Base-by-base conservation (phyloP, 1,140 invertebrate genomes). In the Meteorus sp. region DNA sequence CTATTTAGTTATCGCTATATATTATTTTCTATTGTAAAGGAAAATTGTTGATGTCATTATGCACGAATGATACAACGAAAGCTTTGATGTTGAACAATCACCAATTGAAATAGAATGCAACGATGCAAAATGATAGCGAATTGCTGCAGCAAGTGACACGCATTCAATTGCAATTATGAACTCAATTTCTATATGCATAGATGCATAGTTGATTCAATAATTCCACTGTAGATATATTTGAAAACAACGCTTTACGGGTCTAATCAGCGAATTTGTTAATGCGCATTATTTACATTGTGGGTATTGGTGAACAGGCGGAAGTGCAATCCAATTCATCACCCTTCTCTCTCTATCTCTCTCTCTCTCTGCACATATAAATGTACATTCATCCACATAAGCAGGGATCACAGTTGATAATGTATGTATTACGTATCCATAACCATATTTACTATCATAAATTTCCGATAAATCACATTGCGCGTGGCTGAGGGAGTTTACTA, bases 231-330 rank as follows among this genome's bases (percentile, higher is more conserved):
- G n/a, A n/a, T n/a, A n/a, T n/a, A n/a, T n/a, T 44, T 20, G 56
- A 43, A 52, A 59, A 59, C 52, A 25, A 37, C n/a, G 52, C 47
- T 41, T 59, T 59, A 25, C 39, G 23, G 50, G 48, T 59, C 52
- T 52, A 52, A 59, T 59, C 56, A 59, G 48, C 39, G 48, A 23
- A 27, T 44, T 59, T 52, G 56, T 59, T 44, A 59, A 52, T 45
- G 45, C 25, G n/a, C n/a, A 59, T 25, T 39, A 48, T 52, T 59
- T 59, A 59, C 48, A 59, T 37, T 59, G 48, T 37, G 37, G 48
- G 22, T 59, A 52, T 52, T 44, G 48, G 56, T 39, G 43, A 58
- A 58, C 22, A n/a, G n/a, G 47, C 23, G 11, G 31, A 45, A 56
- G 23, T 48, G 44, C n/a, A n/a, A 41, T 47, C 5, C 41, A 58